Conservation (phyloP, 2,888 invertebrate species). For the Drosophila acutilabella region DNA sequence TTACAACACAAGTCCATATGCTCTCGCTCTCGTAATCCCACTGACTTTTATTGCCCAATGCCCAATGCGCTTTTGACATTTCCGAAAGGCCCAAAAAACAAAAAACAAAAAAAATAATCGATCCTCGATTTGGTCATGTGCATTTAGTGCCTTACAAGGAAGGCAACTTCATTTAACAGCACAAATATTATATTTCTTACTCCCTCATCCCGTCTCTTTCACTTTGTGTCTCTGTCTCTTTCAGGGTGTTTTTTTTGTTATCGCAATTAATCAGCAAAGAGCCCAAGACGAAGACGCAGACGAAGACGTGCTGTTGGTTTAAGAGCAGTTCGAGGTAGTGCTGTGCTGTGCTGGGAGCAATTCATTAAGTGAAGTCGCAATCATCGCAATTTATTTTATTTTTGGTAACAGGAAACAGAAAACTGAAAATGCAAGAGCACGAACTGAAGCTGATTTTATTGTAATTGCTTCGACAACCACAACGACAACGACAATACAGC, state of each 20-base stretch:
- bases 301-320: slow-evolving; percentile 48
- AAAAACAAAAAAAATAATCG: slow-evolving; percentile 2
- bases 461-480: slow-evolving; percentile 52
- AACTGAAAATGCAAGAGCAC: slow-evolving; percentile 67
- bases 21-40: slow-evolving; percentile 2
- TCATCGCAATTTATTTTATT: slow-evolving; percentile 64
- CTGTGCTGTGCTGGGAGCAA: slow-evolving; percentile 41
- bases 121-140: slow-evolving; percentile 44
- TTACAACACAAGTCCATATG: slow-evolving; percentile 20
- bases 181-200: slow-evolving; percentile 48
- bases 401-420: slow-evolving; percentile 67
- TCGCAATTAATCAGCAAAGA: slow-evolving; percentile 66
- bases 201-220: background rate
- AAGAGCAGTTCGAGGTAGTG: slow-evolving; percentile 49
- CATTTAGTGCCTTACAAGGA: slow-evolving; percentile 59
- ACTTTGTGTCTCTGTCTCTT: background rate
- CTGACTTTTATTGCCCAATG: slow-evolving; percentile 27
- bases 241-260: slow-evolving; percentile 21
- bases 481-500: slow-evolving; percentile 10
- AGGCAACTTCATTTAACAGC: slow-evolving; percentile 50
- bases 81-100: slow-evolving; percentile 35
- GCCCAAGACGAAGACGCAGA: slow-evolving; percentile 27
- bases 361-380: slow-evolving; percentile 56
- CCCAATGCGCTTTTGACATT: slow-evolving; percentile 19
- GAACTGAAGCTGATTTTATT: slow-evolving; percentile 64